A percentile compares a stretch with the other conserved stretches of the same genome.
Evolutionary conservation across 2,797 vertebrate species (phyloP).

Genomic region (Eulemur mongoz): DNA sequence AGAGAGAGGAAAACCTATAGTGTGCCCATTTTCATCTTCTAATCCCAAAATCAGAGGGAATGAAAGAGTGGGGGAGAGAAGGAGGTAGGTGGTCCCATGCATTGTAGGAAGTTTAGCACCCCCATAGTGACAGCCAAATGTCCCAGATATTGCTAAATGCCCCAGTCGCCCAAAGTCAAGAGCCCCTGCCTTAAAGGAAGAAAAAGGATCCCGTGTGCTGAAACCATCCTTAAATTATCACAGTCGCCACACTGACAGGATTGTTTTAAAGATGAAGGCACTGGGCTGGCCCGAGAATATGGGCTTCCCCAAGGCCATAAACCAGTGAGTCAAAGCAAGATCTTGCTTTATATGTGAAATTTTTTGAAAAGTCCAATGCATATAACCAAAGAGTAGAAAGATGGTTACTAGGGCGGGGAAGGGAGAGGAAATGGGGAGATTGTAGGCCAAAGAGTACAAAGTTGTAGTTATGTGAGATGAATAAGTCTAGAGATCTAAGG

Average conservation of each 20-base stretch:
- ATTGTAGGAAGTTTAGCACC: not conserved
- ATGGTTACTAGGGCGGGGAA: not conserved
- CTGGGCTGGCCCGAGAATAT: not conserved
- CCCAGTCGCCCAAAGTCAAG: not conserved
- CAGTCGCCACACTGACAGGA: not conserved
- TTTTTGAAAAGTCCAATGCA: not conserved
- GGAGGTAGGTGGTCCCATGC: not conserved
- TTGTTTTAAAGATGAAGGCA: not conserved
- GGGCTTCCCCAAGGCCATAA: not conserved
- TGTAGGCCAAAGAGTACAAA: not conserved
- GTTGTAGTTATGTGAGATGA: not conserved
- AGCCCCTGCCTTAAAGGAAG: not conserved
- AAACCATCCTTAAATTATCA: not conserved
- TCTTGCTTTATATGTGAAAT: not conserved
- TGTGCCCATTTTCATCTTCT: not conserved
- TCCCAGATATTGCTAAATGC: not conserved
- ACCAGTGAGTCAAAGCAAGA: not conserved
- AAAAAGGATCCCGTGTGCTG: not conserved
- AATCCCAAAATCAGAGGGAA: not conserved
- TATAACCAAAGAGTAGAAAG: not conserved
- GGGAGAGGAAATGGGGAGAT: not conserved
- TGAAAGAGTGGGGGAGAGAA: accelerated
- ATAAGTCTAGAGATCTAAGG: not conserved
- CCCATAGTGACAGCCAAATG: not conserved
- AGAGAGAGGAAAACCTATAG: not conserved